Evolutionary conservation across 2,113 vertebrate genomes (phyloP), one percentile per base, ranked within the genome.

Genomic region (Triplophysa dalaica): DNA sequence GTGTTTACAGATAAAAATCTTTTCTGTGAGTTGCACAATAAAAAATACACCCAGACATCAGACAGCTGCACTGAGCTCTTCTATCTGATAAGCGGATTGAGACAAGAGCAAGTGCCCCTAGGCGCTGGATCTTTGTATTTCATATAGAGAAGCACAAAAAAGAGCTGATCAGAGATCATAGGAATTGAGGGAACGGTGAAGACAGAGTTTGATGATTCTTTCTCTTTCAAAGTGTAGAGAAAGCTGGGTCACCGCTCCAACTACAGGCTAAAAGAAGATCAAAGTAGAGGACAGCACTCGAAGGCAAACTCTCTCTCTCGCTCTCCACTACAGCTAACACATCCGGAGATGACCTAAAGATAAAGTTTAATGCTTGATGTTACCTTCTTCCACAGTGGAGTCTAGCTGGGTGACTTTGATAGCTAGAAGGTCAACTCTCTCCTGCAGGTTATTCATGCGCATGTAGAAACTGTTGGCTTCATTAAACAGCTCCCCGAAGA

Each of bases 391-490:
- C 87, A 97, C 95, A 0, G 96, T 97, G 82, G 96, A 97, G 87
- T 97, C 96, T 75, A 97, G 85, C 91, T 97, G 96, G 0, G 96
- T 97, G 88, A 97, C 96, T 82, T 97, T 97, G 87, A 97, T 94
- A 45, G 96, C 95, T 87, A 97, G 91, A 83, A 95, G 92, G 88
- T 97, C 96, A 83, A 97, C 95, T 41, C 95, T 90, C 87, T 97
- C 96, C 92, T 97, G 96, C 82, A 97, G 93, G 0, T 94, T 94
- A 88, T 94, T 96, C 95, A 97, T 96, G 83, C 96, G 84, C 93
- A 96, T 88, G 91, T 95, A 97, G 93, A 97, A 97, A 67, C 94
- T 94, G 89, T 96, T 97, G 83, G 96, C 96, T 88, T 97, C 95
- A 0, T 96, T 97, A 85, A 97, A 97, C n/a, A 97, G 92, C 84